phyloP scores from a whole-genome alignment of 2,113 vertebrate genomes.

The Perca fluviatilis region DNA sequence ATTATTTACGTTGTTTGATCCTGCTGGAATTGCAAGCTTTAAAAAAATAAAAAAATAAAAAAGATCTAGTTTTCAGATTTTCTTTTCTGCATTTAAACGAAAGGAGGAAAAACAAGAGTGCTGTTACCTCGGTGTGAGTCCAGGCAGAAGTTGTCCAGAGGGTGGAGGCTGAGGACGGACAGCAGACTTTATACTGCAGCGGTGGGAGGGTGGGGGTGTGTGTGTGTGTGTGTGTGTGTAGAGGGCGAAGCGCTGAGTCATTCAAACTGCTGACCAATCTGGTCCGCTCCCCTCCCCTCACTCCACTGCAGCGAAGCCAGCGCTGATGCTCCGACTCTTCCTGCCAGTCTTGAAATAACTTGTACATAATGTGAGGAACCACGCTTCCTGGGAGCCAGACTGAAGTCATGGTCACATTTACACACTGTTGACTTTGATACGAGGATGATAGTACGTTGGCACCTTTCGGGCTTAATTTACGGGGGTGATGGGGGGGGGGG shows the following conservation, averaged over 20 bases:
- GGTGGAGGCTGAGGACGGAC: constrained; percentile 37
- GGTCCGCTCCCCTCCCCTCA: constrained; percentile 55
- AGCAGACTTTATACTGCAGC: constrained; percentile 64
- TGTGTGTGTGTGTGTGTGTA: constrained; percentile 13
- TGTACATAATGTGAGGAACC: too few species aligned
- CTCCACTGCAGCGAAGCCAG: constrained; percentile 53
- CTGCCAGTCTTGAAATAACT: neutral
- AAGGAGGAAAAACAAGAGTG: neutral
- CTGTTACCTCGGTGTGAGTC: constrained; percentile 42
- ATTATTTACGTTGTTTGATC: too few species aligned
- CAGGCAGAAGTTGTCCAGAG: constrained; percentile 18
- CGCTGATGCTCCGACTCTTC: neutral
- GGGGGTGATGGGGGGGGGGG: too few species aligned
- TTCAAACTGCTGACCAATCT: constrained; percentile 70
- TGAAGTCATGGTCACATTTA: neutral
- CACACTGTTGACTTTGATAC: neutral
- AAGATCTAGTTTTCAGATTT: neutral
- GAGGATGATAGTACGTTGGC: too few species aligned
- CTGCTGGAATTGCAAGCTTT: neutral
- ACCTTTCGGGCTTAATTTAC: too few species aligned
- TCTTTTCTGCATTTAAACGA: neutral
- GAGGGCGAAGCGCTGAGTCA: constrained; percentile 48
- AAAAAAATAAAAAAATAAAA: too few species aligned
- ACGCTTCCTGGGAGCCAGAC: too few species aligned
- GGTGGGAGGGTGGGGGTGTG: constrained; percentile 12